Base-by-base conservation (phyloP, 2,113 vertebrate genomes). In the Salminus brasiliensis region DNA sequence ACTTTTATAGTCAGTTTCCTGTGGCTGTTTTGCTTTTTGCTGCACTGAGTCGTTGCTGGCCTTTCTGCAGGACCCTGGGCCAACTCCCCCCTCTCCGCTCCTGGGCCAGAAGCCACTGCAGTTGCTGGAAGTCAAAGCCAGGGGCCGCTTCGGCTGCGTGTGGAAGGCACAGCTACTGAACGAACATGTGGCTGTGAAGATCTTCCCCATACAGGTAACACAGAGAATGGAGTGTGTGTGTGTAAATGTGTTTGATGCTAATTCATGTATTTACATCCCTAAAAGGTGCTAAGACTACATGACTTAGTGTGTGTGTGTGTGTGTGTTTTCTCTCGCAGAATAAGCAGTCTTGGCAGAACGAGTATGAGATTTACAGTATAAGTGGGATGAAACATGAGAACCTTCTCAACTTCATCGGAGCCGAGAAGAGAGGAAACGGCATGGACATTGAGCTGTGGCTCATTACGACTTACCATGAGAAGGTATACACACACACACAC, bases 291-390 rank as follows among this genome's bases (percentile, higher is more conserved):
- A 25, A 66, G n/a, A n/a, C 11, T 29, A 27, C 30, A 2, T 1
- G 2, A 3, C n/a, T 0, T 39, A 18, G n/a, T 71, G 8, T 41
- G n/a, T 60, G 49, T 16, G 13, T 47, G 9, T 70, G 36, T 47
- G 25, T 29, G 25, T 55, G 34, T 74, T 34, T 39, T 25, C 6
- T 81, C 13, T 71, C 12, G 41, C 85, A 99, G 98, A 97, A 99
- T 90, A 99, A 98, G 79, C 95, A 96, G 83, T 99, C 98, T 0
- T 99, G 98, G 98, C 98, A 99, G 93, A 99, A 98, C 16, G 98
- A 99, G 85, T 99, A 99, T 2, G 98, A 99, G 91, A 95, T 98
- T 70, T 99, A 96, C 92, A 97, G 92, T 81, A 86, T 97, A 84
- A 94, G 93, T 39, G 98, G 98, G 59, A 99, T 99, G 98, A 99